Conservation (phyloP, 2,113 vertebrate species). For the Onychorhynchus coronatus region DNA sequence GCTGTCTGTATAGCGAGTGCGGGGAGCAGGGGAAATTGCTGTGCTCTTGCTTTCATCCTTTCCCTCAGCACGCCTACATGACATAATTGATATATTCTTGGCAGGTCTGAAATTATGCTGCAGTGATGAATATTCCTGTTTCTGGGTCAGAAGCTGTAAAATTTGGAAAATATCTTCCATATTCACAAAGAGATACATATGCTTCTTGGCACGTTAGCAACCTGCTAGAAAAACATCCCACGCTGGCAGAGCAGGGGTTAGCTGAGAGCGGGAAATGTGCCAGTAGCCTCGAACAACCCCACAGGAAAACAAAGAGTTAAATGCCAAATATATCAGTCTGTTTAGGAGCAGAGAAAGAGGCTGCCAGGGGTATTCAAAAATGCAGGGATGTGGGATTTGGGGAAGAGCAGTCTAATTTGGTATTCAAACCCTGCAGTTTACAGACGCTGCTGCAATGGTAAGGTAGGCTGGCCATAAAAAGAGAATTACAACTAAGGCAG, state of each 20-base stretch:
- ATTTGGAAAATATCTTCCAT: slow-evolving; percentile 40
- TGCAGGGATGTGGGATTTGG: background rate
- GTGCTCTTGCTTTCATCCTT: background rate
- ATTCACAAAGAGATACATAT: slow-evolving; percentile 25
- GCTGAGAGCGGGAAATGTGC: slow-evolving; percentile 1
- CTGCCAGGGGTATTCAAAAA: background rate
- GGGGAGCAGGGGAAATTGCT: background rate
- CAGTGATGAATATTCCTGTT: slow-evolving; percentile 50
- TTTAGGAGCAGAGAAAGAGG: background rate
- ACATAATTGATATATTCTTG: slow-evolving; percentile 52
- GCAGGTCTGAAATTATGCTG: slow-evolving; percentile 56
- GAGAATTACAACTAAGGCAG: background rate
- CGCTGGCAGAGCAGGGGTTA: slow-evolving; percentile 32
- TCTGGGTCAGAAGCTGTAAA: slow-evolving; percentile 56
- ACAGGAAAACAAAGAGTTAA: slow-evolving; percentile 37
- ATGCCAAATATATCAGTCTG: background rate
- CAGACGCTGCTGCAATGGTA: background rate
- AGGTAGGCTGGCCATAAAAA: background rate
- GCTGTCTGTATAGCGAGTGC: background rate
- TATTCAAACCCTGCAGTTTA: background rate
- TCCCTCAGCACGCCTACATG: background rate
- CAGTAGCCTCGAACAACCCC: background rate
- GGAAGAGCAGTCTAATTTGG: background rate
- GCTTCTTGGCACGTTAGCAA: slow-evolving; percentile 33
- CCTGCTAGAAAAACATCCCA: slow-evolving; percentile 47